Percentiles rank a stretch among this genome's conserved stretches.
phyloP scores from a whole-genome alignment of 2,888 invertebrate species.

The Idaea straminata region DNA sequence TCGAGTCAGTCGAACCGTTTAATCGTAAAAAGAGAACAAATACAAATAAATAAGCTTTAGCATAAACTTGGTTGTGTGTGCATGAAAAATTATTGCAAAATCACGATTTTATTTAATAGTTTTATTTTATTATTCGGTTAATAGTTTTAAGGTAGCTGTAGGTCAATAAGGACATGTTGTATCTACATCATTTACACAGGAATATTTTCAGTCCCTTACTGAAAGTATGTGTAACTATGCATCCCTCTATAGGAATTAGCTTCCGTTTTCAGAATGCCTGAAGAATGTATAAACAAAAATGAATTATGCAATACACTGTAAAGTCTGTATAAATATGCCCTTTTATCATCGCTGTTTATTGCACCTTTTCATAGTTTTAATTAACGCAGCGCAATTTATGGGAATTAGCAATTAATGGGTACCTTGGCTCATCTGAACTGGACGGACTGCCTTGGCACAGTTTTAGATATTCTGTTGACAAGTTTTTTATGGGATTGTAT shows the following conservation, averaged over 20 bases:
- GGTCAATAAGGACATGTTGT: not conserved
- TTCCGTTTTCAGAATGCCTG: no score
- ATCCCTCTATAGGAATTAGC: no score
- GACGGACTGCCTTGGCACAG: conserved; percentile 59
- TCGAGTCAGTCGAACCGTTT: no score
- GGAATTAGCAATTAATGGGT: conserved; percentile 39
- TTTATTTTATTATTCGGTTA: not conserved
- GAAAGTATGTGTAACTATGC: no score
- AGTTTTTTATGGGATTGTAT: conserved; percentile 16
- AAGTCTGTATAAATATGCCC: not conserved
- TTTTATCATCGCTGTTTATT: not conserved
- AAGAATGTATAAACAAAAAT: not conserved
- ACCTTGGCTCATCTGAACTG: conserved; percentile 45
- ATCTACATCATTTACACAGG: no score
- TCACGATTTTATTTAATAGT: not conserved
- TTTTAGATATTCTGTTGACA: conserved; percentile 41
- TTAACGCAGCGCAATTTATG: conserved; percentile 27
- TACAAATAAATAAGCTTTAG: not conserved
- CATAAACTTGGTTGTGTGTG: not conserved
- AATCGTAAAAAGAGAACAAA: not conserved
- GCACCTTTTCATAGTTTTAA: conserved; percentile 10
- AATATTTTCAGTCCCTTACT: no score
- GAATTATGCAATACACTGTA: not conserved
- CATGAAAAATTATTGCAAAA: not conserved
- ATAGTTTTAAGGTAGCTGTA: not conserved